Percentiles rank a stretch among this genome's conserved stretches.
phyloP scores from a whole-genome alignment of 1,140 invertebrate genomes.

The Vollenhovia emeryi region DNA sequence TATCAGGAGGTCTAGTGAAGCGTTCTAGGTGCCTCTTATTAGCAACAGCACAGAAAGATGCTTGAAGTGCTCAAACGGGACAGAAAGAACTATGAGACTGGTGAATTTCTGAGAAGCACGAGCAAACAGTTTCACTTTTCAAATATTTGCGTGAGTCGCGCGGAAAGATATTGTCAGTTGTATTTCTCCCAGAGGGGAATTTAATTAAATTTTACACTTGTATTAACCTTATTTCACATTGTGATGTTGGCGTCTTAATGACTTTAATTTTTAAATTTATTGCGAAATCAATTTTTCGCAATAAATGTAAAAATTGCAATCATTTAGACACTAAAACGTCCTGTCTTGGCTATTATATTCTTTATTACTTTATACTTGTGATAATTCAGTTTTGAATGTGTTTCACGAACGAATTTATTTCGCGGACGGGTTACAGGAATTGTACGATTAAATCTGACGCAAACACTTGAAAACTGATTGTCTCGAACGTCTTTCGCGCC shows the following conservation, averaged over 20 bases:
- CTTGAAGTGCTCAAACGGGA: constrained; percentile 62
- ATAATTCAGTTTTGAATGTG: background rate
- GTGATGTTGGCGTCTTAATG: no score
- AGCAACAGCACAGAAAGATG: constrained; percentile 78
- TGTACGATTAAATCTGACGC: background rate
- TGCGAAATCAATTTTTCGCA: no score
- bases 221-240: no score
- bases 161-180: background rate
- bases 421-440: background rate
- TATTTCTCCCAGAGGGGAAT: background rate
- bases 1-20: constrained; percentile 74
- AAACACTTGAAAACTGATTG: background rate
- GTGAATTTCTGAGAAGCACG: constrained; percentile 8
- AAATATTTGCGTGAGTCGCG: background rate
- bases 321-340: no score
- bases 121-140: constrained; percentile 55
- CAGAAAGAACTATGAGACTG: background rate
- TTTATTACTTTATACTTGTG: background rate
- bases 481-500: background rate
- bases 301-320: no score
- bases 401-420: background rate
- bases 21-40: constrained; percentile 75
- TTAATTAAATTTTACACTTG: background rate
- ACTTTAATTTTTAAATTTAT: no score
- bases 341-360: no score